Base-by-base conservation (phyloP, 2,797 vertebrate genomes). In the Sternotherus odoratus region DNA sequence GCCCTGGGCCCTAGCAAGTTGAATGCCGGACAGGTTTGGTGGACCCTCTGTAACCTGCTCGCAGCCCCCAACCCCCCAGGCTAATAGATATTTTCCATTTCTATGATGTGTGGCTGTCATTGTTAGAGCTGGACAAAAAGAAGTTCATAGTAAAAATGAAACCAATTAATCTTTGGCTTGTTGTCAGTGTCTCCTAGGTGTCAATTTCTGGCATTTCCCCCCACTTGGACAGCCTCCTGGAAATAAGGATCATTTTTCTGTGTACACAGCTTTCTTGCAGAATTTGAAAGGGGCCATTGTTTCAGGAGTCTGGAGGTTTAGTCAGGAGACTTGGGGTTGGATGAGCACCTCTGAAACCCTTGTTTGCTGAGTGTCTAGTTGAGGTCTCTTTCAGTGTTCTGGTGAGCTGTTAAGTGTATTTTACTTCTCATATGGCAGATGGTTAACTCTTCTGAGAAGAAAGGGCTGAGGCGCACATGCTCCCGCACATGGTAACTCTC, bases 11-110 rank as follows among this genome's bases (percentile, higher is more conserved):
- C 50, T 51, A 51, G 23, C 53, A 53, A 53, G 53, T 51, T 19
- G 19, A 51, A 51, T 51, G 51, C 53, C 2, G 23, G 53, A 4
- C 53, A 23, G 53, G 53, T 10, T 24, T 24, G 23, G 23, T 53
- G 53, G 21, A 24, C 53, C 23, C 53, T 53, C 53, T 49, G 46
- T 10, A 53, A 53, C 21, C 21, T 53, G 53, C 53, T 53, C 4
- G 4, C 53, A 24, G 53, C 53, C 53, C 23, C 23, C 53, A 5
- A 43, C 43, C 8, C 43, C 51, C 53, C 4, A 21, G 23, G 53
- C 36, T 60, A 93, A 81, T 24, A 83, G 30, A 23, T 79, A 87
- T 13, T 92, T 93, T 84, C 46, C 49, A 3, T 54, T 80, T 78
- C 33, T 33, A 8, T n/a, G 60, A 5, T 90, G 43, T 66, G 48